phyloP scores from a whole-genome alignment of 2,797 vertebrate species.

The Dipus sagitta region DNA sequence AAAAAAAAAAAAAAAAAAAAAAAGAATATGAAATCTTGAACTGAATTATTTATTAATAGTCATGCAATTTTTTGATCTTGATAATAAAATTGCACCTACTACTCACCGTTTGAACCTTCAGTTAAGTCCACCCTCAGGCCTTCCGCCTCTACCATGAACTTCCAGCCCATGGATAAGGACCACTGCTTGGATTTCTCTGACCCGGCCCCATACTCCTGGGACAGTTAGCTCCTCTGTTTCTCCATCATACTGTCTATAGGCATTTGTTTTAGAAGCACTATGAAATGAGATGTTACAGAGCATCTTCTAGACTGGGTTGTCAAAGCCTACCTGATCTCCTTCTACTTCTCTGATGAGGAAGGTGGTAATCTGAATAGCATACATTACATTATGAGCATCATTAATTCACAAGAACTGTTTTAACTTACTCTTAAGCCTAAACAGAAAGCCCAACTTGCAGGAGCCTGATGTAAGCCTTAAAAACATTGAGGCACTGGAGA shows the following conservation, averaged over 20 bases:
- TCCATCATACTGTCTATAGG: neutral
- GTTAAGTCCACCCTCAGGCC: neutral
- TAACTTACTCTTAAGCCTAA: neutral
- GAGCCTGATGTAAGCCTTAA: neutral
- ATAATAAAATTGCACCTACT: slow-evolving; percentile 13
- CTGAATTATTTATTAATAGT: slow-evolving; percentile 52
- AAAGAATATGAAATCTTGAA: neutral
- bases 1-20: no score
- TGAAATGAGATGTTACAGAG: neutral
- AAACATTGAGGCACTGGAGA: neutral
- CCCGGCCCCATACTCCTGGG: neutral
- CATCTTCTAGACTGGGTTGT: neutral
- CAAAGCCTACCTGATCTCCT: neutral
- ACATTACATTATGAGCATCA: slow-evolving; percentile 8
- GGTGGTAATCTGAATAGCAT: neutral
- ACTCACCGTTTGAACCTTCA: neutral
- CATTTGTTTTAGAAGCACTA: neutral
- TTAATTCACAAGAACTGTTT: slow-evolving; percentile 2
- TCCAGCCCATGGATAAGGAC: neutral
- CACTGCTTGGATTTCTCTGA: neutral
- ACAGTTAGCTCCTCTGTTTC: neutral
- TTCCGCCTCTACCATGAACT: neutral
- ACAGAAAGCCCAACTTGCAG: slow-evolving; percentile 19
- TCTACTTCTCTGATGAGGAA: neutral
- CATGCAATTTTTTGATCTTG: neutral